Evolutionary conservation across 1,140 invertebrate species (phyloP).

Genomic region (Microplitis demolitor): DNA sequence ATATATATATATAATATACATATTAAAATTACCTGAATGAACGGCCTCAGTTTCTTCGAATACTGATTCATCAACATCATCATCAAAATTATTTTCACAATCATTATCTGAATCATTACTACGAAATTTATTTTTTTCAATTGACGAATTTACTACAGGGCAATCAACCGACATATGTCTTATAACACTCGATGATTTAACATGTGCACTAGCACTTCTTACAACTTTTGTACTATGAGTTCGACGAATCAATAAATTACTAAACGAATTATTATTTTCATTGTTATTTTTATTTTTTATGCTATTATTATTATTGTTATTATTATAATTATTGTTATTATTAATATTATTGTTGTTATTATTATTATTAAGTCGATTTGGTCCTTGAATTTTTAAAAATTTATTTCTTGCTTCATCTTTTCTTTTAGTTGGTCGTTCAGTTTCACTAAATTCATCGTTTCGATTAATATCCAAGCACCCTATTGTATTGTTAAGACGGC

Average conservation of each 20-base stretch:
- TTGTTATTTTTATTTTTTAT: neutral
- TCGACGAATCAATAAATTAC: slow-evolving; percentile 64
- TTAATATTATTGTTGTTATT: neutral
- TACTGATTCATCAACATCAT: slow-evolving; percentile 40
- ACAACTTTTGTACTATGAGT: slow-evolving; percentile 75
- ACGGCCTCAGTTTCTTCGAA: slow-evolving; percentile 64
- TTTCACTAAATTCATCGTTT: slow-evolving; percentile 29
- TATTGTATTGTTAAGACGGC: slow-evolving; percentile 46
- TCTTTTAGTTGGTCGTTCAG: slow-evolving; percentile 26
- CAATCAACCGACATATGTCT: slow-evolving; percentile 39
- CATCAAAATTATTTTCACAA: slow-evolving; percentile 21
- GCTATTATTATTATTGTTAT: neutral
- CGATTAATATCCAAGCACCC: slow-evolving; percentile 37
- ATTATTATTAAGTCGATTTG: neutral
- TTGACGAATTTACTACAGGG: slow-evolving; percentile 2
- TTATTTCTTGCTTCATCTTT: slow-evolving; percentile 6
- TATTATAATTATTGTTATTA: neutral
- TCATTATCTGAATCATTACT: slow-evolving; percentile 28
- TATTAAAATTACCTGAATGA: slow-evolving; percentile 65
- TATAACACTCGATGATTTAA: slow-evolving; percentile 27
- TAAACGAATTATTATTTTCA: slow-evolving; percentile 35
- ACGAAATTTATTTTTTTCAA: neutral
- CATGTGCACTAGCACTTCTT: slow-evolving; percentile 63
- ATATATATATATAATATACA: neutral
- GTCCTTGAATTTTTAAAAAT: slow-evolving; percentile 1